Conservation (phyloP, 2,888 invertebrate species). For the Lagria hirta region DNA sequence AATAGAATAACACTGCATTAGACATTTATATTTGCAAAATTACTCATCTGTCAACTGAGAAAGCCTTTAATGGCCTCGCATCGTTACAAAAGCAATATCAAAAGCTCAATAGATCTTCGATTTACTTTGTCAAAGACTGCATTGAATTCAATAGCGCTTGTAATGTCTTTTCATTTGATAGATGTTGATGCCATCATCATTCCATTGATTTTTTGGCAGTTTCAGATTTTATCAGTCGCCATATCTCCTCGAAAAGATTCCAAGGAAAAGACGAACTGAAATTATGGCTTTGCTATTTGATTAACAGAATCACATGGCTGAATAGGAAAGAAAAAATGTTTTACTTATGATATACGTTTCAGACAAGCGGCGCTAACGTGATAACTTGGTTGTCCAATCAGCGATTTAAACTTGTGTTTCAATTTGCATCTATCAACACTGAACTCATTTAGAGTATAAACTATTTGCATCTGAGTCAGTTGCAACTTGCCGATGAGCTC, state of each 20-base stretch:
- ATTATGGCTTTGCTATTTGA: too few species aligned
- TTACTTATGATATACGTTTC: too few species aligned
- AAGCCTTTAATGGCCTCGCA: slow-evolving; percentile 10
- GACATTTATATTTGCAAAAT: slow-evolving; percentile 12
- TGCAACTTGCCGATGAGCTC: too few species aligned
- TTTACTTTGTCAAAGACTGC: slow-evolving; percentile 16
- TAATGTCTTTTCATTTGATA: slow-evolving; percentile 26
- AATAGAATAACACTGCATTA: too few species aligned
- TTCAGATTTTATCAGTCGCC: slow-evolving; percentile 29
- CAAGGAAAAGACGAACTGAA: slow-evolving; percentile 25
- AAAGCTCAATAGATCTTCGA: slow-evolving; percentile 21
- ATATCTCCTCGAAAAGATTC: slow-evolving; percentile 21
- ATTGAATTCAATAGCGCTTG: slow-evolving; percentile 20
- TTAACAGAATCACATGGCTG: too few species aligned
- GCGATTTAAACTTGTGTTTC: too few species aligned
- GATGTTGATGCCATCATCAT: slow-evolving; percentile 25
- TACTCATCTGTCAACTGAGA: slow-evolving; percentile 2
- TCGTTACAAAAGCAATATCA: slow-evolving; percentile 24
- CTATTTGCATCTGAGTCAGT: too few species aligned
- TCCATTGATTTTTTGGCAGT: slow-evolving; percentile 14
- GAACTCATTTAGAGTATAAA: too few species aligned
- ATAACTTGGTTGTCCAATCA: too few species aligned
- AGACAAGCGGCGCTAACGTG: too few species aligned
- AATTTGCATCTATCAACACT: too few species aligned
- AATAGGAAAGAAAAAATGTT: too few species aligned